These are phyloP conservation scores for Pasiphila rectangulata DNA, from an alignment of 2,888 invertebrate genomes.

Conservation along the genomic window DNA sequence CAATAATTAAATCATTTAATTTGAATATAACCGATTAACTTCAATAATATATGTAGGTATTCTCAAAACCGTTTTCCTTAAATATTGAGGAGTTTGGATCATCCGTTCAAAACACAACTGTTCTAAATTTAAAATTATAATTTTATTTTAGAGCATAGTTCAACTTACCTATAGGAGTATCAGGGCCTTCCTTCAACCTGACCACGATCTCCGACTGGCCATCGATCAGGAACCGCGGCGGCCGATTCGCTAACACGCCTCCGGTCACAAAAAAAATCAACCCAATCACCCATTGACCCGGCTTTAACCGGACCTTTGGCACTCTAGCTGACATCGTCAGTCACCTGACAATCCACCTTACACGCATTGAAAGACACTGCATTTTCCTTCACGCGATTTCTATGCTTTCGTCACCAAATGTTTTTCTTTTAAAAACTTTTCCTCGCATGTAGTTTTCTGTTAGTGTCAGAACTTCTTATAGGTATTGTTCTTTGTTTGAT, in stretches of 20 bases:
- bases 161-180: constrained; percentile 90
- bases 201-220: constrained; percentile 95
- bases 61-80: no score
- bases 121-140: no score
- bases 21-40: no score
- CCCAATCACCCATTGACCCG: constrained; percentile 41
- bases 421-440: constrained; percentile 3
- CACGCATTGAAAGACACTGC: constrained; percentile 14
- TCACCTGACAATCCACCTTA: constrained; percentile 30
- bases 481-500: constrained; percentile 1
- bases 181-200: constrained; percentile 91
- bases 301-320: constrained; percentile 72
- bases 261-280: constrained; percentile 44
- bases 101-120: no score
- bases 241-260: constrained; percentile 82
- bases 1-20: no score
- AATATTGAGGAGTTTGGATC: no score
- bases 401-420: constrained; percentile 5
- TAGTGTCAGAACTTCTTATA: not conserved
- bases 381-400: constrained; percentile 25
- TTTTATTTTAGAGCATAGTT: no score
- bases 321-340: constrained; percentile 40
- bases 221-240: constrained; percentile 93
- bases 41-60: no score
- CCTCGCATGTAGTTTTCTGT: not conserved